Base-by-base conservation (phyloP, 2,113 vertebrate species). In the Elgaria multicarinata region DNA sequence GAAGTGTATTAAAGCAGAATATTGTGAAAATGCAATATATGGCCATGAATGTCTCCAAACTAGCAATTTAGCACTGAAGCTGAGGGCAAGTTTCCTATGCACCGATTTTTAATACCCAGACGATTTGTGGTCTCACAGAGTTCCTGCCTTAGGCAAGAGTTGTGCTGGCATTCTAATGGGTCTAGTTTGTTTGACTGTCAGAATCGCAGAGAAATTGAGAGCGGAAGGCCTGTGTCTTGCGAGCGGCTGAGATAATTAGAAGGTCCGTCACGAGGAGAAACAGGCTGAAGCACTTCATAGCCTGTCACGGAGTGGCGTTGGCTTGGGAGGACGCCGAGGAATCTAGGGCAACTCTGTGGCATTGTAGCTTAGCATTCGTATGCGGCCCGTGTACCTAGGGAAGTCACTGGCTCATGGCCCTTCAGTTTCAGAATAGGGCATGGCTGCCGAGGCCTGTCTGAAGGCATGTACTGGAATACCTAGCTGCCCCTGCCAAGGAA, bases 201-300 rank as follows among this genome's bases (percentile, higher is more conserved):
- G 97, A 97, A 98, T 98, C 98, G 98, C 97, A 97, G 98, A 98
- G 98, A 97, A 98, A 98, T 97, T 95, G 97, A 97, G 93, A 97
- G 97, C 92, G 92, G 97, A 98, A 97, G 96, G 97, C 95, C 96
- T 94, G 95, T 94, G 94, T 44, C n/a, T 97, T 95, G 97, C 97
- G 97, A 98, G 97, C 97, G 98, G 97, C 93, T 94, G 95, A 98
- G 97, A 98, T 98, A 98, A 98, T 98, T 98, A 98, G 97, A 97
- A 97, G 97, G 95, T 95, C 96, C 97, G 96, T 97, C 95, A 97
- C 95, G 96, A 97, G 95, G 95, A 94, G 93, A 97, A 95, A 84
- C 94, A 94, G 93, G 93, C 94, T 92, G 55, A 94, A 94, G 92
- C 86, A 93, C 91, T 95, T 97, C 94, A 88, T 50, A 88, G 87